phyloP scores from a whole-genome alignment of 1,140 invertebrate genomes.

The Adoxophyes honmai region DNA sequence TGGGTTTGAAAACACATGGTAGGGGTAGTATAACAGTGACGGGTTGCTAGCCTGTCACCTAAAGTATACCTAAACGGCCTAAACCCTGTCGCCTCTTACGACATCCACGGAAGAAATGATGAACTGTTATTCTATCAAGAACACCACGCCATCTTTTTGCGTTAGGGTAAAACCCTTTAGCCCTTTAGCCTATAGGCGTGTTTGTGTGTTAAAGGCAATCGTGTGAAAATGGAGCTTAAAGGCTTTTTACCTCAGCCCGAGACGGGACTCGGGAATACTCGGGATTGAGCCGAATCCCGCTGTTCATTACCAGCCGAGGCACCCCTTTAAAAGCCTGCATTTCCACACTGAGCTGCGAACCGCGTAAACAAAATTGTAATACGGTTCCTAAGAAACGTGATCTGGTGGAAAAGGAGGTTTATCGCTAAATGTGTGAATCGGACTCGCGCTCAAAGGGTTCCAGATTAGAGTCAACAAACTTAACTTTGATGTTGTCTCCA shows the following conservation, averaged over 20 bases:
- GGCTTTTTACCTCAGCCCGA: conserved; percentile 29
- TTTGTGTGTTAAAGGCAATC: conserved; percentile 10
- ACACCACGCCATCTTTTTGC: no score
- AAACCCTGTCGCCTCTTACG: no score
- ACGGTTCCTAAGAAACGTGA: neutral
- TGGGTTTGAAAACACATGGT: no score
- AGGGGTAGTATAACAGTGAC: no score
- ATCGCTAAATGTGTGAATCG: no score
- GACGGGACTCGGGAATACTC: conserved; percentile 23
- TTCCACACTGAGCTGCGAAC: conserved; percentile 36
- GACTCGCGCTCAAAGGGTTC: no score
- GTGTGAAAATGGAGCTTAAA: conserved; percentile 14
- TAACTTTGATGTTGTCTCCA: no score
- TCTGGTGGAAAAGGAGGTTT: neutral
- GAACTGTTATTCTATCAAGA: no score
- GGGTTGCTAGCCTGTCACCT: no score
- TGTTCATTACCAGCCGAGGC: conserved; percentile 61
- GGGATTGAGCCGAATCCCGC: neutral
- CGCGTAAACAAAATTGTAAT: conserved; percentile 11
- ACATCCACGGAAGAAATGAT: no score
- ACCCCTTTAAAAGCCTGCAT: conserved; percentile 46
- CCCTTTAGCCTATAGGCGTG: neutral
- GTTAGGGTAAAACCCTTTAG: conserved; percentile 14
- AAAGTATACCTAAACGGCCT: no score
- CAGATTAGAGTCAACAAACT: no score